Evolutionary conservation across 1,140 invertebrate genomes (phyloP), one percentile per base, ranked within the genome.

Genomic region (Babylonia areolata): DNA sequence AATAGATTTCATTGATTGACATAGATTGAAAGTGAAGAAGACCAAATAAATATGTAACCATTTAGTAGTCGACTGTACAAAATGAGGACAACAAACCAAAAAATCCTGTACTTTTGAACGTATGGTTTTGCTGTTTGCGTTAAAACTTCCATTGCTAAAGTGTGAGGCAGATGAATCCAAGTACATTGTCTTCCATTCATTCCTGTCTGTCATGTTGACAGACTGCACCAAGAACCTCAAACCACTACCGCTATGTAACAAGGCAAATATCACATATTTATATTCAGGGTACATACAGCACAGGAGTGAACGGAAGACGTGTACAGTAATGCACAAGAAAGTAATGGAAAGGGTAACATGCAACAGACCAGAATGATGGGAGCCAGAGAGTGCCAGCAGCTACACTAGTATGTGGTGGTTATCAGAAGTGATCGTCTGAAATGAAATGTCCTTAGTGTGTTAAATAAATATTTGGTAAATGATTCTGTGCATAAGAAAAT

Each of bases 391-490:
- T 78, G 12, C 20, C 28, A 39, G 40, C 33, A 33, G n/a, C 11
- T 31, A 78, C 33, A 23, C n/a, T 39, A 33, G 2, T 23, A 23
- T 17, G 15, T 78, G 75, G 35, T 11, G 46, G 46, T 6, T 51
- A 51, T n/a, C n/a, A 64, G 28, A n/a, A 28, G 28, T 20, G 58
- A 64, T n/a, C n/a, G n/a, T n/a, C 58, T 78, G 75, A 17, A 78
- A 78, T 78, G 75, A n/a, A n/a, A 15, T 78, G 20, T 78, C 40
- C n/a, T 33, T 42, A 78, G 40, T 78, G 75, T 42, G 75, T 78
- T 78, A 23, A 78, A 78, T 78, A 39, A 37, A 78, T 42, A 78
- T 78, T 39, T 35, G 20, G 12, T 33, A 78, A 35, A 42, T 17
- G n/a, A 23, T 28, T 33, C 20, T 37, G n/a, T 37, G n/a, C 35